Evolutionary conservation across 53 echinoderm and acorn worm genomes (phyloP).

Genomic region (Holothuria scabra): DNA sequence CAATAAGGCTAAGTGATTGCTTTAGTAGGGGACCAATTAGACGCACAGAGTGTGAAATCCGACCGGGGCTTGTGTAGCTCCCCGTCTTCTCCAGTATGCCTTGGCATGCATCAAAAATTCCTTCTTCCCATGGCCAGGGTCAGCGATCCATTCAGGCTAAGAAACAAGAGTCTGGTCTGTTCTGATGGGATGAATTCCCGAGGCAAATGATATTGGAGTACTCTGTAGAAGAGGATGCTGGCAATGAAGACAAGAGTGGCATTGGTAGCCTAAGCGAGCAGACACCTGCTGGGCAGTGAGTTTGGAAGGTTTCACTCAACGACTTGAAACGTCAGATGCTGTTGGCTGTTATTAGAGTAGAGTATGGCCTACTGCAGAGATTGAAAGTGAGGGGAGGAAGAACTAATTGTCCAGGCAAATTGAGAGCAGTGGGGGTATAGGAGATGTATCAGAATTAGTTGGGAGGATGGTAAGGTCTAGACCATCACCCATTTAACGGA

Average conservation of each 20-base stretch:
- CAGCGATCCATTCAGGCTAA: no score
- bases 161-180: no score
- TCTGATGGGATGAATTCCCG: not conserved
- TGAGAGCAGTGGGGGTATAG: constrained; percentile 23
- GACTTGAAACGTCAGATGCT: constrained; percentile 8
- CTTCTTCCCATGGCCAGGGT: not conserved
- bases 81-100: constrained; percentile 26
- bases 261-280: no score
- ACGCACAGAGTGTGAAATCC: constrained; percentile 48
- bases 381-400: constrained; percentile 29
- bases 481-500: no score
- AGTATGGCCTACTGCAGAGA: constrained; percentile 37
- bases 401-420: constrained; percentile 49
- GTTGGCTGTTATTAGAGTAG: constrained; percentile 34
- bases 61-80: constrained; percentile 21
- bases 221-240: no score
- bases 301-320: constrained; percentile 37
- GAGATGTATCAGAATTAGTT: not conserved
- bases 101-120: constrained; percentile 33
- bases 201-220: constrained; percentile 27
- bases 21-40: constrained; percentile 55
- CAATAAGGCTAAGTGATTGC: constrained; percentile 53
- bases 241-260: no score
- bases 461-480: no score
- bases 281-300: constrained; percentile 21